A percentile compares a stretch with the other conserved stretches of the same genome.
Conservation (phyloP, 30 jellyfish, hydroid and myxozoan species). For the Turritopsis rubra region DNA sequence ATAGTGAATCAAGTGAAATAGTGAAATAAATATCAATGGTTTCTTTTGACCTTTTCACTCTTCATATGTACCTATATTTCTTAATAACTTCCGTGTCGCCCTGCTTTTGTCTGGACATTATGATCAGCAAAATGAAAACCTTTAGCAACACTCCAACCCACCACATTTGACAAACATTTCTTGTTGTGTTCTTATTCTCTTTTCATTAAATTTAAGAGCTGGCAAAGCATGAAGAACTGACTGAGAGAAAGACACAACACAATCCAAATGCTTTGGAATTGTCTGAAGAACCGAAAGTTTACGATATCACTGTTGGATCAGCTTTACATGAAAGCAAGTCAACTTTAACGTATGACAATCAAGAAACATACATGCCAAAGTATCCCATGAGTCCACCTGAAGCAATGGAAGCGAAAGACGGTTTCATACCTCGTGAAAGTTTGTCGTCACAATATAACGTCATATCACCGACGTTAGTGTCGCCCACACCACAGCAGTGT, state of each 20-base stretch:
- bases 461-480: neutral
- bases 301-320: neutral
- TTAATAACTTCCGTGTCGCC: no score
- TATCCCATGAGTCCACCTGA: constrained; percentile 8
- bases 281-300: neutral
- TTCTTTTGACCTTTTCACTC: no score
- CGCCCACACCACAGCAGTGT: neutral
- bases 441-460: neutral
- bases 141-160: no score
- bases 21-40: no score
- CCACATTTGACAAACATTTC: no score
- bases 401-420: constrained; percentile 8
- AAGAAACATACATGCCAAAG: neutral
- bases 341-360: neutral
- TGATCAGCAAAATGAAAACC: no score
- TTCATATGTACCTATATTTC: no score
- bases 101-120: no score
- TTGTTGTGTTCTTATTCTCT: neutral
- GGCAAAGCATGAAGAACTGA: neutral
- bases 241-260: neutral
- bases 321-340: neutral
- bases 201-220: neutral
- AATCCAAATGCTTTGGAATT: neutral
- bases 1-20: no score
- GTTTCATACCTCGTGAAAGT: neutral